Percentiles rank a stretch among this genome's conserved stretches.
Evolutionary conservation across 2,113 vertebrate species (phyloP).

Genomic region (Tyto alba): DNA sequence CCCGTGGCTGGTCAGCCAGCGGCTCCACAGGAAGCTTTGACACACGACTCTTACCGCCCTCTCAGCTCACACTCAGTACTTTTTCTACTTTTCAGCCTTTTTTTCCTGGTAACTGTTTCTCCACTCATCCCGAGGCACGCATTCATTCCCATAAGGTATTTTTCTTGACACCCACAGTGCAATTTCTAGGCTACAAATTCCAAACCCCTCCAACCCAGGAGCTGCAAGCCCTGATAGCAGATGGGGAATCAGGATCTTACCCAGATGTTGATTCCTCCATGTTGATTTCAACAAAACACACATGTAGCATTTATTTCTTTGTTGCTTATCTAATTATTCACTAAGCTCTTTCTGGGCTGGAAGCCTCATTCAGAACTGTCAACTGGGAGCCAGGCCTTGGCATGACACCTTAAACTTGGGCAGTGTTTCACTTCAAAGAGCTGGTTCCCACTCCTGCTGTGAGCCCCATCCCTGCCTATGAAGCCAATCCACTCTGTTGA

Average conservation of each 20-base stretch:
- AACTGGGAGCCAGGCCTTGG: not conserved
- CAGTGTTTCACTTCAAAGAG: accelerated
- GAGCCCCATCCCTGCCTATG: not conserved
- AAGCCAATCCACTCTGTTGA: not conserved
- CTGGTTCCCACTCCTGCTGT: not conserved
- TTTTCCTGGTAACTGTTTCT: not conserved
- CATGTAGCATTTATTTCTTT: not conserved
- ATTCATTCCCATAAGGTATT: accelerated
- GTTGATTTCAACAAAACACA: not conserved
- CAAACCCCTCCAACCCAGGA: not conserved
- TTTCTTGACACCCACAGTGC: not conserved
- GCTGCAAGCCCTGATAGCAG: not conserved
- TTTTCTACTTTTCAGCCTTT: not conserved
- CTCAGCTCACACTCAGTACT: not conserved
- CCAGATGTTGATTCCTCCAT: not conserved
- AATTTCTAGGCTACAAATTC: not conserved
- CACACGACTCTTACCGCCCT: not conserved
- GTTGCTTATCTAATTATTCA: not conserved
- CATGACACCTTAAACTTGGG: not conserved
- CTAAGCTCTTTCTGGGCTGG: not conserved
- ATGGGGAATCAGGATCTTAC: not conserved
- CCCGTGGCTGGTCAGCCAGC: not conserved
- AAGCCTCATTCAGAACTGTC: not conserved
- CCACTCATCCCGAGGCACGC: not conserved
- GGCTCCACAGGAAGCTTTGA: not conserved